phyloP scores from a whole-genome alignment of 2,888 invertebrate genomes.

The Monopis laevigella region DNA sequence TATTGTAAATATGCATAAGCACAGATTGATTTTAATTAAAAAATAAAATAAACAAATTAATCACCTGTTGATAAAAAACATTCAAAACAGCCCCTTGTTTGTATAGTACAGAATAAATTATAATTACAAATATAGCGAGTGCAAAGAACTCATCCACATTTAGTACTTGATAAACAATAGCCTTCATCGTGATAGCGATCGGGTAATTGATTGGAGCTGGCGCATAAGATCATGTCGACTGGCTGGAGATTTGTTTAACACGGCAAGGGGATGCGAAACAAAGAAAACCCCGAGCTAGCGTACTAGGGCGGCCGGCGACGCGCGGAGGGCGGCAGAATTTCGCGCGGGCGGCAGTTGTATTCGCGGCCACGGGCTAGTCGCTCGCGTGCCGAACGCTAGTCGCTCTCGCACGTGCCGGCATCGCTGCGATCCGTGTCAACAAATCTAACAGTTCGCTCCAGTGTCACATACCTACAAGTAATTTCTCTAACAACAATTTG shows the following conservation, averaged over 20 bases:
- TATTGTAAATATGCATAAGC: too few species aligned
- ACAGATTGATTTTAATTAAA: too few species aligned
- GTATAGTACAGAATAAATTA: too few species aligned
- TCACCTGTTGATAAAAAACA: too few species aligned
- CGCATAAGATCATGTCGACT: constrained; percentile 35
- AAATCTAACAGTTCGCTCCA: background rate
- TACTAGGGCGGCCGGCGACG: constrained; percentile 50
- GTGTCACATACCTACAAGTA: constrained; percentile 4
- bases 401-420: background rate
- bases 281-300: constrained; percentile 40
- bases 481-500: constrained; percentile 1
- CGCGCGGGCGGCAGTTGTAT: constrained; percentile 36
- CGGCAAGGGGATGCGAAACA: constrained; percentile 52
- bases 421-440: constrained; percentile 3
- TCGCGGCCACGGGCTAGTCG: constrained; percentile 14
- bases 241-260: constrained; percentile 49
- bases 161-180: constrained; percentile 7
- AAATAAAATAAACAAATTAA: too few species aligned
- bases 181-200: constrained; percentile 13
- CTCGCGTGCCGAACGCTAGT: background rate
- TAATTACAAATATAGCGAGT: too few species aligned
- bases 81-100: too few species aligned
- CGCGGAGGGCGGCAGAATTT: constrained; percentile 39
- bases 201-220: constrained; percentile 33
- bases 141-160: background rate